These are phyloP conservation scores for Scolopax mira DNA, from an alignment of 2,113 vertebrate species.

Conservation along the genomic window DNA sequence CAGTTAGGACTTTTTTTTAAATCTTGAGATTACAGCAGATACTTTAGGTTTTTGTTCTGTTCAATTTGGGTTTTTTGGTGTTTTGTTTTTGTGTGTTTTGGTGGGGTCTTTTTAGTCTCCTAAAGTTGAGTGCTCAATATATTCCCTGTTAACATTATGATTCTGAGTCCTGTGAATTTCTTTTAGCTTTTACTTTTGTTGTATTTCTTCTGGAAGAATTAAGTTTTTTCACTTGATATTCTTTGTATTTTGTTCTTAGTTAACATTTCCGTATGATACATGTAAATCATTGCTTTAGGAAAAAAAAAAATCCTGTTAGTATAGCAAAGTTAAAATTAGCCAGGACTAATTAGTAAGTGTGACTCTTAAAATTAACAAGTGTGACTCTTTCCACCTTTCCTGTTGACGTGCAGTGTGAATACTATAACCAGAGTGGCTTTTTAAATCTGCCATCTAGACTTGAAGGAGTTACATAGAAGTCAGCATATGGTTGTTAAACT, in stretches of 20 bases:
- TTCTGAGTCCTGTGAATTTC: neutral
- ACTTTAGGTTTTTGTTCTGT: neutral
- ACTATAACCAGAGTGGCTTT: neutral
- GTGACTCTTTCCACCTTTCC: neutral
- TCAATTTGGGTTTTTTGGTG: neutral
- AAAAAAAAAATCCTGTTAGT: neutral
- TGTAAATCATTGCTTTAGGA: neutral
- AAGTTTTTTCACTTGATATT: neutral
- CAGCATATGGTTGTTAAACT: neutral
- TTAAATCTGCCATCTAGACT: neutral
- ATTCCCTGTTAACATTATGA: neutral
- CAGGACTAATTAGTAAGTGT: neutral
- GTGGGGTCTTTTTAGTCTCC: neutral
- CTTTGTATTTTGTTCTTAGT: neutral
- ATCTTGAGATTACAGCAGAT: neutral
- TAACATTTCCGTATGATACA: neutral
- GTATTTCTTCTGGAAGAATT: neutral
- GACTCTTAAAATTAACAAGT: neutral
- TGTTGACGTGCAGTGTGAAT: neutral
- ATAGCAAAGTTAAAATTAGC: neutral
- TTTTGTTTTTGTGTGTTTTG: neutral
- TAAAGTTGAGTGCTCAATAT: neutral
- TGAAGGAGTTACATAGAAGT: neutral
- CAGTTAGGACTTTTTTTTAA: neutral
- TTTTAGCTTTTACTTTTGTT: neutral